Evolutionary conservation across 2,113 vertebrate species (phyloP).

Genomic region (Lichenostomus cassidix): DNA sequence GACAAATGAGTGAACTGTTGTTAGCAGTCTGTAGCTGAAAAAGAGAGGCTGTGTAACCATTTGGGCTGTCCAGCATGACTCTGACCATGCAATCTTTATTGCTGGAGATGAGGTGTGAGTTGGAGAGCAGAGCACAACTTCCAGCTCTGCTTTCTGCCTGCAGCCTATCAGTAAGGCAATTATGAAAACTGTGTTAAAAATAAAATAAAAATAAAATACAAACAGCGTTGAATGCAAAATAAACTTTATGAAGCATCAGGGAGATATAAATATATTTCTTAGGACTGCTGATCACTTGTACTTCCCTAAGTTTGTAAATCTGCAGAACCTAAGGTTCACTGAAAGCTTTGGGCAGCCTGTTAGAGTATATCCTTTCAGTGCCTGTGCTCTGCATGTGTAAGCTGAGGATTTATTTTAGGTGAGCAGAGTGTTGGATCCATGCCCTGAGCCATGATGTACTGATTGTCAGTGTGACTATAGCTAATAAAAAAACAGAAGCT

Average conservation of each 20-base stretch:
- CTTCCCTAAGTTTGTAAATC: background rate
- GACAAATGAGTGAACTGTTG: background rate
- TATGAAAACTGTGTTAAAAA: background rate
- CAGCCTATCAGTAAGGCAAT: background rate
- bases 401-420: background rate
- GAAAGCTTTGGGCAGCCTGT: background rate
- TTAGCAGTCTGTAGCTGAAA: background rate
- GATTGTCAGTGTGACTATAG: background rate
- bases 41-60: background rate
- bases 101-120: background rate
- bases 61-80: background rate
- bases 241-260: background rate
- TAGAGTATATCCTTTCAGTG: background rate
- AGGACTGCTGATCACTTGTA: background rate
- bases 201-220: background rate
- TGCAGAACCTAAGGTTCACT: background rate
- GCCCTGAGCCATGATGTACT: background rate
- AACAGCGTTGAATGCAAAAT: background rate
- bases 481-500: background rate
- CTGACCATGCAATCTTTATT: background rate
- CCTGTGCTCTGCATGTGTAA: background rate
- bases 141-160: background rate
- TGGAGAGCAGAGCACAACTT: background rate
- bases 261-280: background rate
- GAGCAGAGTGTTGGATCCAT: background rate